These are phyloP conservation scores for Anguilla obscura DNA, from an alignment of 2,797 vertebrate genomes.

Conservation along the genomic window DNA sequence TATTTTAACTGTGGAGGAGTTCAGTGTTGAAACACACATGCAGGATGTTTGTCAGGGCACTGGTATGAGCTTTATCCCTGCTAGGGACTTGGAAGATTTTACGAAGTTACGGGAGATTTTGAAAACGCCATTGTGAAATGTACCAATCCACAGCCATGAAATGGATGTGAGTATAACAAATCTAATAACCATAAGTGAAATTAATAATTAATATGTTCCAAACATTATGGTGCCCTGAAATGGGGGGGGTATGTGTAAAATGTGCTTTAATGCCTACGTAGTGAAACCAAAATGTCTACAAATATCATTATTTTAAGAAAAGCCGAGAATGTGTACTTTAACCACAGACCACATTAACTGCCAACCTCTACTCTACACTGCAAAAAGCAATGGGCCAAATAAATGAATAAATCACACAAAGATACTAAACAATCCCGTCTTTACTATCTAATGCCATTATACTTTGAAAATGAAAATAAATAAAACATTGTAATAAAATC, in stretches of 20 bases:
- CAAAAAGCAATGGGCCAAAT: not conserved
- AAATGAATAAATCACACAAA: not conserved
- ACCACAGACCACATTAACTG: not conserved
- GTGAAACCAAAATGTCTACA: too few species aligned
- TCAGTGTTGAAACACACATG: slow-evolving; percentile 9
- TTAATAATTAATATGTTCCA: not conserved
- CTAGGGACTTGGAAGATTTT: not conserved
- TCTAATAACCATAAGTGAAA: not conserved
- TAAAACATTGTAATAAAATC: too few species aligned
- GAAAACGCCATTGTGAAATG: slow-evolving; percentile 1
- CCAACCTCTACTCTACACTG: too few species aligned
- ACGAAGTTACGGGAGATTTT: not conserved
- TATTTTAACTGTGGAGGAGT: not conserved
- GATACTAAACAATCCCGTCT: not conserved
- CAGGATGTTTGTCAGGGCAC: slow-evolving; percentile 3
- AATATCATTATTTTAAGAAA: too few species aligned
- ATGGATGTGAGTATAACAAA: not conserved
- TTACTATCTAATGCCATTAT: not conserved
- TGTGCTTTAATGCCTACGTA: too few species aligned
- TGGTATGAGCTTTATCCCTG: slow-evolving; percentile 2
- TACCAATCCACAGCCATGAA: not conserved
- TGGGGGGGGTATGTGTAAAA: too few species aligned
- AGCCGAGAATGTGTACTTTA: too few species aligned
- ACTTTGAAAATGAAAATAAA: not conserved
- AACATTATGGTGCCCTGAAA: too few species aligned